A percentile compares a stretch with the other conserved stretches of the same genome.
These are phyloP conservation scores for Platyura marginata DNA, from an alignment of 1,140 invertebrate species.

Conservation along the genomic window DNA sequence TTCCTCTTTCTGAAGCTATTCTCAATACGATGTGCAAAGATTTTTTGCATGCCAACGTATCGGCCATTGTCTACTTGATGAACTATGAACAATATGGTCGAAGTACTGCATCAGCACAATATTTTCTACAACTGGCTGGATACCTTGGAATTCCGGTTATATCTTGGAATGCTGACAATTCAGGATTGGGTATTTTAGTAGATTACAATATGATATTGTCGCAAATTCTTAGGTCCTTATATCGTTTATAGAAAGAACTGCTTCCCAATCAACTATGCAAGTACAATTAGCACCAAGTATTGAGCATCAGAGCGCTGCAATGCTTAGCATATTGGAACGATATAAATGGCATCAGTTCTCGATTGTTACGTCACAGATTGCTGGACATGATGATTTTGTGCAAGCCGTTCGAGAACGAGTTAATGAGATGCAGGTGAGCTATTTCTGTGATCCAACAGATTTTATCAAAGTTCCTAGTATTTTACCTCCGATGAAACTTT, in stretches of 20 bases:
- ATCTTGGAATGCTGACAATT: constrained; percentile 89
- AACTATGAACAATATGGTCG: constrained; percentile 72
- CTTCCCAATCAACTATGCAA: constrained; percentile 65
- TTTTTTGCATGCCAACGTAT: constrained; percentile 73
- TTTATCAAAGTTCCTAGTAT: too few relatives aligned
- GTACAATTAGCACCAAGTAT: constrained; percentile 84
- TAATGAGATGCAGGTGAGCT: constrained; percentile 48
- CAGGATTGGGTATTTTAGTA: constrained; percentile 41
- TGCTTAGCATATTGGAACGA: constrained; percentile 78
- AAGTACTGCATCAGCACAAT: constrained; percentile 81
- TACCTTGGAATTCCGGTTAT: constrained; percentile 75
- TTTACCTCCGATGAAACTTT: background rate
- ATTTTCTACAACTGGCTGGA: constrained; percentile 78
- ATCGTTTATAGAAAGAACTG: constrained; percentile 41
- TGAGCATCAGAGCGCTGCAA: constrained; percentile 82
- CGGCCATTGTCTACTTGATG: constrained; percentile 83
- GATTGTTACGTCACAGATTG: constrained; percentile 81
- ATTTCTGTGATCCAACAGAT: too few relatives aligned
- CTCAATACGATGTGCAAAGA: constrained; percentile 71
- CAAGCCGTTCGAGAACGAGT: constrained; percentile 77
- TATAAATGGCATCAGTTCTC: constrained; percentile 96
- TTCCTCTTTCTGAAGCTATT: constrained; percentile 45
- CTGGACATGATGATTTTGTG: constrained; percentile 87
- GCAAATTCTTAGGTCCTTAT: background rate
- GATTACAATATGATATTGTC: background rate